phyloP scores from a whole-genome alignment of 2,888 invertebrate species.

The Dione vanillae region DNA sequence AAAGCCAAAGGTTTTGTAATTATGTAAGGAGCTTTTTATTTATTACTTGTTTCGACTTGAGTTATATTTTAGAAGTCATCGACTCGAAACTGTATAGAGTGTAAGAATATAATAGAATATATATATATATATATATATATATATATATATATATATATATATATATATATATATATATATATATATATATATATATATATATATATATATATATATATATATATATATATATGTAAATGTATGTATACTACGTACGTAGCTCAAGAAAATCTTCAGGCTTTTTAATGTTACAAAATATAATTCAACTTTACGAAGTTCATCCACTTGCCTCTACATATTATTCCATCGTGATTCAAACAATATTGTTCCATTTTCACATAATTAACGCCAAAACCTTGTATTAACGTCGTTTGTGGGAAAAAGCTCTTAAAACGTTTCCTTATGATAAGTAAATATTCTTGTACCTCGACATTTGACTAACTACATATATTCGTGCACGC shows the following conservation, averaged over 20 bases:
- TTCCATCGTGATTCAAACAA: not conserved
- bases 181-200: too few relatives aligned
- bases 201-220: too few relatives aligned
- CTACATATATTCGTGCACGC: conserved; percentile 5
- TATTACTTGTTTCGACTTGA: not conserved
- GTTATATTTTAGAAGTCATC: not conserved
- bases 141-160: too few relatives aligned
- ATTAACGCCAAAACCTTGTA: conserved; percentile 8
- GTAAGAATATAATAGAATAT: not conserved
- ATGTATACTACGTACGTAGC: too few relatives aligned
- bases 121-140: not conserved
- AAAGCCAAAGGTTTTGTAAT: conserved; percentile 3
- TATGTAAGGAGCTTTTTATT: not conserved
- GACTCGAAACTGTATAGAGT: not conserved
- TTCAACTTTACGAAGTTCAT: not conserved
- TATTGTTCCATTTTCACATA: conserved; percentile 4
- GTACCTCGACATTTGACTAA: conserved; percentile 33
- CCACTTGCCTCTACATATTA: not conserved
- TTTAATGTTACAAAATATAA: too few relatives aligned
- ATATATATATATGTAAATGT: too few relatives aligned
- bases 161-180: too few relatives aligned
- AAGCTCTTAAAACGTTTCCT: conserved; percentile 31
- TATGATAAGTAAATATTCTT: conserved; percentile 43
- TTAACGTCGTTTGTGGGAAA: conserved; percentile 22
- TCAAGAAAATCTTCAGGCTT: too few relatives aligned